phyloP scores from a whole-genome alignment of 2,113 vertebrate genomes.

The Rousettus leschenaultii region DNA sequence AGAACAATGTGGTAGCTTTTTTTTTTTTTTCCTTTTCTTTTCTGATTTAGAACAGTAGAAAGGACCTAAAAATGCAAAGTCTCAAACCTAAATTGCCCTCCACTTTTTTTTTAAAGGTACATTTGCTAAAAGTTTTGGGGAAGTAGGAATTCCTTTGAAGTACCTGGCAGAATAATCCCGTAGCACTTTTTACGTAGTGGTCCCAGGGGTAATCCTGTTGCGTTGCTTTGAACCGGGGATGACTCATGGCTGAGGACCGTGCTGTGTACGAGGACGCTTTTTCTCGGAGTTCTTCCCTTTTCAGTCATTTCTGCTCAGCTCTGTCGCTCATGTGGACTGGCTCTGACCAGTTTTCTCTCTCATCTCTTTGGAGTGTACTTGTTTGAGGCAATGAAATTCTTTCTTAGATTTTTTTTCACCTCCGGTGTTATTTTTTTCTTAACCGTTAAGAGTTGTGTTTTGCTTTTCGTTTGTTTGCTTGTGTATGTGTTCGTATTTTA shows the following conservation, averaged over 20 bases:
- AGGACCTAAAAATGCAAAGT: not conserved
- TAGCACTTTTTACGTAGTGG: not conserved
- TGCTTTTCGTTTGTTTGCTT: not conserved
- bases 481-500: not conserved
- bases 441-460: not conserved
- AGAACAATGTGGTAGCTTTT: not conserved
- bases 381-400: not conserved
- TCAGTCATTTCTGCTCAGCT: not conserved
- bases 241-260: no score
- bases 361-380: not conserved
- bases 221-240: not conserved
- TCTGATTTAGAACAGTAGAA: slow-evolving; percentile 34
- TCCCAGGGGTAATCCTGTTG: not conserved
- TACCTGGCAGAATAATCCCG: not conserved
- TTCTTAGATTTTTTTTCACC: not conserved
- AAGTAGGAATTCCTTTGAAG: slow-evolving; percentile 54
- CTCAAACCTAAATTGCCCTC: not conserved
- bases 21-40: not conserved
- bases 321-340: not conserved
- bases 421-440: not conserved
- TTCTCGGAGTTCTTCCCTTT: not conserved
- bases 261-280: not conserved
- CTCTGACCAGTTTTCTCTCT: not conserved
- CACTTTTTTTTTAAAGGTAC: not conserved
- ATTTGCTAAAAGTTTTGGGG: slow-evolving; percentile 17